Evolutionary conservation across 2,113 vertebrate species (phyloP).

Genomic region (Elgaria multicarinata): DNA sequence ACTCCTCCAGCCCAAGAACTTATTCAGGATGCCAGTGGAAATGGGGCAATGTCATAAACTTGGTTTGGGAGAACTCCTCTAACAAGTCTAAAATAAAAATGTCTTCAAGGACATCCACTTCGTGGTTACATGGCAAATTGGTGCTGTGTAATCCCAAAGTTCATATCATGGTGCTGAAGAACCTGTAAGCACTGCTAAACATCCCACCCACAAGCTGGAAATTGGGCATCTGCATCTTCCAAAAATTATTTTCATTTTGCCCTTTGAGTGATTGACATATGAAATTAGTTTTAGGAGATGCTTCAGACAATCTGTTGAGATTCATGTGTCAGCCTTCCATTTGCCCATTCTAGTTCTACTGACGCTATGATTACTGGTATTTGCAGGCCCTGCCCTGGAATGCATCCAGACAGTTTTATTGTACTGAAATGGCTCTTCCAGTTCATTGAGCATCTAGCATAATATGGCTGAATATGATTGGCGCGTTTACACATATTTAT

Average conservation of each 20-base stretch:
- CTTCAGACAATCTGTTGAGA: conserved; percentile 60
- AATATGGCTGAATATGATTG: conserved; percentile 81
- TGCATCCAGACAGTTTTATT: conserved; percentile 82
- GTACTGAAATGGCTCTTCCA: conserved; percentile 85
- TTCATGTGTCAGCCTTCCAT: conserved; percentile 30
- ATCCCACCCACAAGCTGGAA: not conserved
- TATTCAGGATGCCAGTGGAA: not conserved
- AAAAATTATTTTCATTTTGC: not conserved
- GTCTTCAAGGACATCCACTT: conserved; percentile 55
- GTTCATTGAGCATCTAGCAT: conserved; percentile 83
- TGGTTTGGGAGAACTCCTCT: not conserved
- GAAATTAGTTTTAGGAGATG: conserved; percentile 56
- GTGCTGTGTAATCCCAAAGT: not conserved
- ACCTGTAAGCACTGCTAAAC: not conserved
- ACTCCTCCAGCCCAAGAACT: too few species aligned
- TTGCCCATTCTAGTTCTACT: conserved; percentile 63
- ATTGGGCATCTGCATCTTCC: not conserved
- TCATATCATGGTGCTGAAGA: not conserved
- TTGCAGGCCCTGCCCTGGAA: conserved; percentile 75
- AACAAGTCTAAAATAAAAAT: conserved; percentile 45
- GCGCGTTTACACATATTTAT: conserved; percentile 78
- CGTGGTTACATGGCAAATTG: conserved; percentile 45
- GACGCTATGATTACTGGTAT: conserved; percentile 71
- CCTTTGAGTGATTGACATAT: conserved; percentile 32
- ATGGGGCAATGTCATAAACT: not conserved